phyloP scores from a whole-genome alignment of 2,797 vertebrate species.

The Coregonus suidteri region DNA sequence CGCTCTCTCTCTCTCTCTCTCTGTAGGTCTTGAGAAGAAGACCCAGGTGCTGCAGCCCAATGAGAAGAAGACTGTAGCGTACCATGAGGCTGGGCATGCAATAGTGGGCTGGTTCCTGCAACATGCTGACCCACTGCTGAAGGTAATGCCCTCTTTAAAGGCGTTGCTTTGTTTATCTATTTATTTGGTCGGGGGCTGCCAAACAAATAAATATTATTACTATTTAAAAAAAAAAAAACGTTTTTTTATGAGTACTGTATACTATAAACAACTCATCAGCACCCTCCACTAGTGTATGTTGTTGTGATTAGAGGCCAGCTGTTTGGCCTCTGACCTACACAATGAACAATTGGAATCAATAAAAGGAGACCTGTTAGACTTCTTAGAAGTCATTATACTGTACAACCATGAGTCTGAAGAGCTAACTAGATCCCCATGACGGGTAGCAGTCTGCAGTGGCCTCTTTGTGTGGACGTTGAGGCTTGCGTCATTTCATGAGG shows the following conservation, averaged over 20 bases:
- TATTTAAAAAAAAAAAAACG: too few relatives aligned
- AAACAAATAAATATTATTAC: neutral
- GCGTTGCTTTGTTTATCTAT: neutral
- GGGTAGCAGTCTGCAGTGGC: neutral
- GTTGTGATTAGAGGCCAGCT: neutral
- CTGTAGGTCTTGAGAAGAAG: constrained; percentile 81
- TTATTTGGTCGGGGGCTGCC: neutral
- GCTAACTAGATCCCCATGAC: neutral
- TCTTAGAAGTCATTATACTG: neutral
- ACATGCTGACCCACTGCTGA: constrained; percentile 78
- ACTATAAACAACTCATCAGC: neutral
- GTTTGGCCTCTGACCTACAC: neutral
- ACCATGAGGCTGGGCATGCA: constrained; percentile 78
- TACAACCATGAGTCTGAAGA: neutral
- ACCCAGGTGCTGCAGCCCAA: constrained; percentile 78
- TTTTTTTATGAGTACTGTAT: too few relatives aligned
- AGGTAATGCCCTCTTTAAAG: constrained; percentile 58
- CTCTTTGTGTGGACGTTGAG: neutral
- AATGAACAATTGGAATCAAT: neutral
- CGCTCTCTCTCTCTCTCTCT: neutral
- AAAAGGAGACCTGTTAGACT: neutral
- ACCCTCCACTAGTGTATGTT: too few relatives aligned
- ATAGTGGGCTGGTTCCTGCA: constrained; percentile 81
- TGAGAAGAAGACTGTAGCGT: constrained; percentile 78
- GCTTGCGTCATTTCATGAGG: neutral